Conservation (phyloP, 2,113 vertebrate genomes). For the Oxyruncus cristatus region DNA sequence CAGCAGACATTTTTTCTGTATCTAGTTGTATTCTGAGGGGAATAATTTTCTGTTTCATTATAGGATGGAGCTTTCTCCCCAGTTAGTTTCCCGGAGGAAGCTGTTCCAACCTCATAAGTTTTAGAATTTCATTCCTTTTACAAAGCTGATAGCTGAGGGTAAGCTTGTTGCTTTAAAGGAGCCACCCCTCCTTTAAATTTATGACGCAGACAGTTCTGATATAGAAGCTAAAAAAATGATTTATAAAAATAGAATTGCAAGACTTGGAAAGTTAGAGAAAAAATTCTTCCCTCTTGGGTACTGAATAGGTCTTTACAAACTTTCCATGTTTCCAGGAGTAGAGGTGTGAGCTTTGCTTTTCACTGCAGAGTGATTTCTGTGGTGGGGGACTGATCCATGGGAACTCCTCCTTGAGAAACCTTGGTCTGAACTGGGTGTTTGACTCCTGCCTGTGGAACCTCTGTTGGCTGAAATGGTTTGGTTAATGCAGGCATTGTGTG, state of each 20-base stretch:
- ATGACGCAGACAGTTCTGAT: not conserved
- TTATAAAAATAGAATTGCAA: slow-evolving; percentile 18
- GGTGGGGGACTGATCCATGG: not conserved
- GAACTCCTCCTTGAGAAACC: not conserved
- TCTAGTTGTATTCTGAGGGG: not conserved
- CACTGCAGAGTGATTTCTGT: slow-evolving; percentile 29
- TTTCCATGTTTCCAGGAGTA: not conserved
- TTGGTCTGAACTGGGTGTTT: not conserved
- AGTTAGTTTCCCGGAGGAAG: not conserved
- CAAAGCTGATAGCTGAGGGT: not conserved
- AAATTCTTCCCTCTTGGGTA: not conserved
- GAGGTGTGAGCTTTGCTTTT: slow-evolving; percentile 49
- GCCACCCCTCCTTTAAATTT: not conserved
- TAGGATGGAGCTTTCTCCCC: not conserved
- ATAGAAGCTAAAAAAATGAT: not conserved
- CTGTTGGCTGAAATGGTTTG: not conserved
- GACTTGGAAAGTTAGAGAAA: slow-evolving; percentile 3
- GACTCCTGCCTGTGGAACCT: not conserved
- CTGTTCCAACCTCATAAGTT: not conserved
- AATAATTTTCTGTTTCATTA: not conserved
- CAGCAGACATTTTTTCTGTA: not conserved
- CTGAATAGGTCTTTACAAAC: slow-evolving; percentile 20
- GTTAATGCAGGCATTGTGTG: slow-evolving; percentile 17
- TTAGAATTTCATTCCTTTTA: not conserved
- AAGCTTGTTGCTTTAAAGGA: not conserved